Percentiles rank a stretch among this genome's conserved stretches.
Conservation (phyloP, 2,113 vertebrate species). For the Phycodurus eques region DNA sequence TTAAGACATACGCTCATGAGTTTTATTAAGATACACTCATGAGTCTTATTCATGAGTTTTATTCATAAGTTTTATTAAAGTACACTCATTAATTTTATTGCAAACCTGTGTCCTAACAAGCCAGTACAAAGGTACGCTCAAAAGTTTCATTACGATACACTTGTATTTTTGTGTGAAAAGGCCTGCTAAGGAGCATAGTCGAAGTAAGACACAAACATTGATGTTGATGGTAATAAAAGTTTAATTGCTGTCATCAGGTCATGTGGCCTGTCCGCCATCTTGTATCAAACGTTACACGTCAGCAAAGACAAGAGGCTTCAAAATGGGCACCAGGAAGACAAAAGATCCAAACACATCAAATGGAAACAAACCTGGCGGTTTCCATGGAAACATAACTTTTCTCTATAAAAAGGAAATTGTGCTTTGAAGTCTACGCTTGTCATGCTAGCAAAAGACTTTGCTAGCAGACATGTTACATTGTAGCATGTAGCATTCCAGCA, state of each 20-base stretch:
- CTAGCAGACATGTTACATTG: background rate
- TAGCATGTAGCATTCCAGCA: background rate
- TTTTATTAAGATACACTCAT: too few species aligned
- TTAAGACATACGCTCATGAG: too few species aligned
- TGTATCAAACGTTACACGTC: background rate
- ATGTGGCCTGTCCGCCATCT: background rate
- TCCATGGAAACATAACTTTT: background rate
- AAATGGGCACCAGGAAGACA: background rate
- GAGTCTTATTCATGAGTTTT: too few species aligned
- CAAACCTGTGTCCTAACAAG: too few species aligned
- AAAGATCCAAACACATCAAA: background rate
- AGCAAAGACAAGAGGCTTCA: background rate
- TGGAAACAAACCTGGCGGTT: background rate
- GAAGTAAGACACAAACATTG: background rate
- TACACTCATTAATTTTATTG: too few species aligned
- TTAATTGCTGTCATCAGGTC: background rate
- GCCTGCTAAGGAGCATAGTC: background rate
- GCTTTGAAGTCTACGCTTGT: background rate
- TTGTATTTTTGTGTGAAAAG: too few species aligned
- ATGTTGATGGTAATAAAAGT: background rate
- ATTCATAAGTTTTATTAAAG: too few species aligned
- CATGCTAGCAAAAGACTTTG: background rate
- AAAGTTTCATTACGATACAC: too few species aligned
- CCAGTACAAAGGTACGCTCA: too few species aligned
- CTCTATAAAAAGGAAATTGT: background rate